Base-by-base conservation (phyloP, 2,113 vertebrate genomes). In the Suricata suricatta region DNA sequence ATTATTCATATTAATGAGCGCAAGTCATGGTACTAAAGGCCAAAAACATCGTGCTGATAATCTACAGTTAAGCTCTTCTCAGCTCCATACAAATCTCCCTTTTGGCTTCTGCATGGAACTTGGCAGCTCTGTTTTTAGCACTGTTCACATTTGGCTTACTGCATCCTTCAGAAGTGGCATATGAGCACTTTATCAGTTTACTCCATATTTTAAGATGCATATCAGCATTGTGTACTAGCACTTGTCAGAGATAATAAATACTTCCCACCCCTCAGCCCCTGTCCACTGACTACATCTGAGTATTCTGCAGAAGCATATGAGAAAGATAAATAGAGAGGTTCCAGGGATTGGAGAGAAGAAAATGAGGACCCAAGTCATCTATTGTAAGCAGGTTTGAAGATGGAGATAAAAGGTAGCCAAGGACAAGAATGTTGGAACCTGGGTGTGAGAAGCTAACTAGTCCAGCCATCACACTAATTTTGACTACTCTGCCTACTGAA, bases 31-130 rank as follows among this genome's bases (percentile, higher is more conserved):
- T 95, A 63, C 82, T 54, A 60, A 90, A 90, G 96, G 93, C 87
- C 96, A 71, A 74, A 38, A 80, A 63, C 54, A 96, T 98, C 92
- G 60, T 95, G 90, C 95, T 97, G 90, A 95, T 98, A 97, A 96
- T 97, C 91, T 97, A 57, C 98, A 97, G 98, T 90, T 98, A 97
- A 97, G 96, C 97, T 94, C 96, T 97, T 98, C 97, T 88, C 96
- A 98, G 96, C 98, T 97, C 97, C 88, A 11, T 80, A 85, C 94
- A 97, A 97, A 96, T 97, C 98, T 98, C 97, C 97, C 95, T 97
- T 74, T 96, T 98, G 98, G 96, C 98, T 97, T 96, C 63, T 98
- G 97, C 90, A 87, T 93, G 87, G 97, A 97, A 86, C 44, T 95
- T 98, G 98, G 97, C 96, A 88, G 96, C 97, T 98, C 97, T 77